phyloP scores from a whole-genome alignment of 2,888 invertebrate genomes.

The Tetropium fuscum region DNA sequence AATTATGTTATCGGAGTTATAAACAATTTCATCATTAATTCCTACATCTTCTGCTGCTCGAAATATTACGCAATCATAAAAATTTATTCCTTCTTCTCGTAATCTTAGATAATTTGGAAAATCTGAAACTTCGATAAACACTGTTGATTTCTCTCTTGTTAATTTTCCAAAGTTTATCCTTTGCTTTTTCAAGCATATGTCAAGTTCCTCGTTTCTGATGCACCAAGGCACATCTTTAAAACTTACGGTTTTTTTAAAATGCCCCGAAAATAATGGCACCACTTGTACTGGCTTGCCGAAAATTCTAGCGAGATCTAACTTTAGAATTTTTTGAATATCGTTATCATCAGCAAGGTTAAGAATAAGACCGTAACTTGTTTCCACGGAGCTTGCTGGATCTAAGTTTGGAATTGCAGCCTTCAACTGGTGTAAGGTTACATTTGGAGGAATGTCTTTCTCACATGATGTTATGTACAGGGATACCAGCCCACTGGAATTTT shows the following conservation, averaged over 20 bases:
- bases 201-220: slow-evolving; percentile 66
- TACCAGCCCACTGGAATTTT: slow-evolving; percentile 27
- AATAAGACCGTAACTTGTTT: slow-evolving; percentile 62
- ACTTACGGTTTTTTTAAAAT: slow-evolving; percentile 62
- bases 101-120: slow-evolving; percentile 64
- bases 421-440: slow-evolving; percentile 36
- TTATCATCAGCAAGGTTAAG: slow-evolving; percentile 62
- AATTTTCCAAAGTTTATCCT: slow-evolving; percentile 63
- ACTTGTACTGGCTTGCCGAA: slow-evolving; percentile 66
- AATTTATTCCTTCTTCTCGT: slow-evolving; percentile 67
- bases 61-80: slow-evolving; percentile 66
- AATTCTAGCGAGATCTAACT: slow-evolving; percentile 61
- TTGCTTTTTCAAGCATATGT: slow-evolving; percentile 64
- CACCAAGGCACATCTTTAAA: slow-evolving; percentile 68
- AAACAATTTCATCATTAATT: slow-evolving; percentile 35
- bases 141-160: slow-evolving; percentile 58
- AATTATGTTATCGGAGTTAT: slow-evolving; percentile 62
- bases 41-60: slow-evolving; percentile 34
- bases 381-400: slow-evolving; percentile 35
- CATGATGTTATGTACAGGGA: slow-evolving; percentile 39
- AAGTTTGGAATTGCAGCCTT: slow-evolving; percentile 39
- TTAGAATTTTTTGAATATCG: slow-evolving; percentile 64
- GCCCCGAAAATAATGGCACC: slow-evolving; percentile 63
- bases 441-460: slow-evolving; percentile 28
- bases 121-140: slow-evolving; percentile 63